Evolutionary conservation across 2,797 vertebrate genomes (phyloP).

Genomic region (Chrysolophus pictus): DNA sequence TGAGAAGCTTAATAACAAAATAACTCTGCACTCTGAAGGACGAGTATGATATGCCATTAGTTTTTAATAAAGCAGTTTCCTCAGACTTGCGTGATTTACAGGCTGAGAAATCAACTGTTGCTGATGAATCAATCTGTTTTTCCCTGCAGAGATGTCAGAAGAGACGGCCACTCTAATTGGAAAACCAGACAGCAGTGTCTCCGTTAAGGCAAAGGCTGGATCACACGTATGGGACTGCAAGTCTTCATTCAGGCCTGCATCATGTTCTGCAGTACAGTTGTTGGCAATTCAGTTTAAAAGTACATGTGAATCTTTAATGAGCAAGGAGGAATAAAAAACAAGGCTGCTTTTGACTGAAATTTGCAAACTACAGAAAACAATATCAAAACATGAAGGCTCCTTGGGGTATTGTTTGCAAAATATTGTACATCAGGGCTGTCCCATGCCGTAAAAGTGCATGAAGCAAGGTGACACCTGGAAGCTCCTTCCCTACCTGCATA

Average conservation of each 20-base stretch:
- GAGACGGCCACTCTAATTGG: conserved; percentile 19
- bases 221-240: neutral
- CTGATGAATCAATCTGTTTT: conserved; percentile 44
- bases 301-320: neutral
- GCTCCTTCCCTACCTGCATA: neutral
- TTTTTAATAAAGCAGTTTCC: conserved; percentile 51
- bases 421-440: no score
- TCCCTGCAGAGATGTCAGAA: neutral
- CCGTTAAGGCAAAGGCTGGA: neutral
- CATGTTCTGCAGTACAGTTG: neutral
- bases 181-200: neutral
- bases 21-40: neutral
- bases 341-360: neutral
- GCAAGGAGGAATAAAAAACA: neutral
- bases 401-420: neutral
- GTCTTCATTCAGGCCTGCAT: neutral
- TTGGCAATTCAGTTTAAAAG: neutral
- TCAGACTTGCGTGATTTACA: conserved; percentile 35
- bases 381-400: neutral
- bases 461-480: neutral
- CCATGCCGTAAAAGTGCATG: no score
- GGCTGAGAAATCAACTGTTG: conserved; percentile 26
- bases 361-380: neutral
- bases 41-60: neutral
- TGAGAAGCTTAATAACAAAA: conserved; percentile 32